A percentile compares a stretch with the other conserved stretches of the same genome.
phyloP scores from a whole-genome alignment of 2,113 vertebrate genomes.

The Gasterosteus nipponicus region DNA sequence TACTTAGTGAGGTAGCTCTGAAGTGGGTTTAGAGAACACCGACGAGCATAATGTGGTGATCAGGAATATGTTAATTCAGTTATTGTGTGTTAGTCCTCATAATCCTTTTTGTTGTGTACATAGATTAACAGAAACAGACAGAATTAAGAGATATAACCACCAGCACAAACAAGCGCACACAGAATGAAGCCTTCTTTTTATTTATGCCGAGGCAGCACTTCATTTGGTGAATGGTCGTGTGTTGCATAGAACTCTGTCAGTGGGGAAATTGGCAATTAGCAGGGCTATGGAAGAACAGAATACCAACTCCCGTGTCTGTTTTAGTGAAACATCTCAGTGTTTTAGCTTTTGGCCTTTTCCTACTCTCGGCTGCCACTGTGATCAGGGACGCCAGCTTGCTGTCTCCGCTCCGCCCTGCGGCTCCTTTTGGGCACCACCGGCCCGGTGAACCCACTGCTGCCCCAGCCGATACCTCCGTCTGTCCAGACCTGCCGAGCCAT shows the following conservation, averaged over 20 bases:
- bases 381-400: slow-evolving; percentile 81
- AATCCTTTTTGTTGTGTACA: neutral
- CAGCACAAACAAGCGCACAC: slow-evolving; percentile 10
- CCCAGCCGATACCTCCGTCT: slow-evolving; percentile 3
- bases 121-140: neutral
- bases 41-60: neutral
- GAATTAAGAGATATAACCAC: neutral
- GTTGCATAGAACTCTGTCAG: neutral
- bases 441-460: slow-evolving; percentile 9
- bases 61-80: slow-evolving; percentile 1
- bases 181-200: neutral
- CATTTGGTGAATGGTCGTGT: neutral
- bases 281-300: neutral
- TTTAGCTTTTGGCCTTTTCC: neutral
- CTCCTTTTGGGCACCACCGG: slow-evolving; percentile 51
- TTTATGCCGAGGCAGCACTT: no score
- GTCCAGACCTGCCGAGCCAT: slow-evolving; percentile 18
- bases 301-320: neutral
- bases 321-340: neutral
- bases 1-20: neutral
- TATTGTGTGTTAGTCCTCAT: neutral
- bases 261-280: no score
- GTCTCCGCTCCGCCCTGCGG: slow-evolving; percentile 87
- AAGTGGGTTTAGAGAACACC: slow-evolving; percentile 6
- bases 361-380: slow-evolving; percentile 79